Base-by-base conservation (phyloP, 2,113 vertebrate genomes). In the Muntiacus muntjak region DNA sequence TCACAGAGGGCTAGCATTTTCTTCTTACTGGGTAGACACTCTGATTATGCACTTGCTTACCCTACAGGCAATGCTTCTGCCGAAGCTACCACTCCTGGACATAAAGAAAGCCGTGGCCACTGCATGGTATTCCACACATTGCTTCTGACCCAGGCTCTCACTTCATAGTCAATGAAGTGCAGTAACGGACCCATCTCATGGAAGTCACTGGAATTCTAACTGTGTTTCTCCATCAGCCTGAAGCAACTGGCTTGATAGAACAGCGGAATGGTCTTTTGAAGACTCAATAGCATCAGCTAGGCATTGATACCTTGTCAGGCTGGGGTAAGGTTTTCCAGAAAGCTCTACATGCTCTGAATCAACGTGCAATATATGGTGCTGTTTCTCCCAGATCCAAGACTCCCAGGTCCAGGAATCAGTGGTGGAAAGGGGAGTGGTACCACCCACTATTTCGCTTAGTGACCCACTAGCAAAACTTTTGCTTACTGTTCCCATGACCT, bases 401-500 rank as follows among this genome's bases (percentile, higher is more conserved):
- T 71, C 55, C 12, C 1, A 2, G 19, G 14, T 54, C 71, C 26
- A 62, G 45, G 45, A 43, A 60, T 79, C 43, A 17, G 52, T 47
- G 19, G 8, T 74, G 52, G 60, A 74, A 47, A 40, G 47, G 40
- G 58, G 60, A 74, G 25, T 71, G 60, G 25, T 33, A 40, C 12
- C 10, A 16, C 86, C 81, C 86, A 82, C 15, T 28, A 5, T 21
- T 47, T 57, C 36, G 43, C 52, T 54, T 7, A 67, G 64, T 58
- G 78, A 74, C 60, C 87, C 78, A 28, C 8, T 25, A 40, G 87
- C 52, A 74, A 50, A 50, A 83, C 87, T 40, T 50, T 50, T 74
- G 60, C 17, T 74, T 89, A 40, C 78, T 89, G 62, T 89, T 95
- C 93, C 58, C 62, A 76, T 50, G 50, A 30, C 52, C 43, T 55